A percentile compares a stretch with the other conserved stretches of the same genome.
Conservation (phyloP, 2,113 vertebrate species). For the Orthonyx spaldingii region DNA sequence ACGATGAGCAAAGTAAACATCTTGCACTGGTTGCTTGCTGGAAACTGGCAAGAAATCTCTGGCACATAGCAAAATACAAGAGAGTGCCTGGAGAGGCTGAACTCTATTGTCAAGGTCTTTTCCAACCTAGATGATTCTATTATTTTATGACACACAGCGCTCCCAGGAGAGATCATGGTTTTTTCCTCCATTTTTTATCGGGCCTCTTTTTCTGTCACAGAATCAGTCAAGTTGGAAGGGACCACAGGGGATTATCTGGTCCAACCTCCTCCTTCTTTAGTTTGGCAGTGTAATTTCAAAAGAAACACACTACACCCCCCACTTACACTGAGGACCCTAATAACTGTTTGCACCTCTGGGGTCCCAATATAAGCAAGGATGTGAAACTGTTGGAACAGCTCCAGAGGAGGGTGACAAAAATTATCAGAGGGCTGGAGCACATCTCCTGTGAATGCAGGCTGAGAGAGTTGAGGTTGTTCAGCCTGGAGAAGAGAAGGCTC, state of each 20-base stretch:
- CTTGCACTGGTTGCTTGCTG: not conserved
- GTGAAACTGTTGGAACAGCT: rapidly evolving
- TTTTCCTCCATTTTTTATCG: not conserved
- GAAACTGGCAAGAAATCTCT: not conserved
- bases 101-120: not conserved
- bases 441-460: not conserved
- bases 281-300: not conserved
- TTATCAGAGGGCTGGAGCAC: not conserved
- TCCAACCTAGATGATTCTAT: not conserved
- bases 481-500: not conserved
- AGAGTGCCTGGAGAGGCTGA: not conserved
- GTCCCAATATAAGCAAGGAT: not conserved
- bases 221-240: not conserved
- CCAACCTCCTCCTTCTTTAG: not conserved
- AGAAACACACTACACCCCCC: not conserved
- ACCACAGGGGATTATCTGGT: not conserved
- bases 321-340: not conserved
- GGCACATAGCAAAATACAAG: not conserved
- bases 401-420: not conserved
- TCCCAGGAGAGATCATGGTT: not conserved
- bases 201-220: not conserved
- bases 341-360: not conserved
- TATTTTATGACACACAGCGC: not conserved
- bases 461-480: not conserved
- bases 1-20: not conserved